Evolutionary conservation across 1,140 invertebrate genomes (phyloP), one percentile per base, ranked within the genome.

Genomic region (Drosophila novamexicana): DNA sequence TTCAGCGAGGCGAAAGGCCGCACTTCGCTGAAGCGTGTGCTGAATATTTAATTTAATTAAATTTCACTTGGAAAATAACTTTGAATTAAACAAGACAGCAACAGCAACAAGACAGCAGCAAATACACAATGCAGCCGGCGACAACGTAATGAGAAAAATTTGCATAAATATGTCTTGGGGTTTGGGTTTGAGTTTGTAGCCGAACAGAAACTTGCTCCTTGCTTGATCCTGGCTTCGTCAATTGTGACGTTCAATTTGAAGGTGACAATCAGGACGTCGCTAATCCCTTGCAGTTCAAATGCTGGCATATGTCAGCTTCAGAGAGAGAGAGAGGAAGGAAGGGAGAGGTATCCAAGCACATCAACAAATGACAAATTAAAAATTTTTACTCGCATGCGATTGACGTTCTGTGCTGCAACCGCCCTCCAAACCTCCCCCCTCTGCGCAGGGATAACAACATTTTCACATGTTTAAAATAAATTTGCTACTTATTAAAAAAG

Each of bases 21-120:
- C 75, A 59, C 57, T 53, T 10, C 59, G 45, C 34, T 65, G 64
- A 77, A 47, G 66, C 83, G 88, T 88, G 84, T 84, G 77, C 44
- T 89, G 84, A 89, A 88, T 88, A 90, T 84, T 68, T 90, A 90
- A 90, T 89, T 89, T 89, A 89, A 89, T 89, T 89, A 89, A 89
- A 89, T 89, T 29, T 89, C 85, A 73, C 84, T 81, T 64, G 71
- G 80, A 89, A 89, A 89, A 89, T 89, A 89, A 84, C 84, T 89
- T 89, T 81, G 85, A 64, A 76, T 65, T 71, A 65, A 76, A 66
- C 68, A 76, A 75, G 49, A 72, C 56, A 54, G 54, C 78, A 77
- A 72, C 63, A 66, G 64, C 67, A 73, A 63, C 76, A 54, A 58
- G 29, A 32, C 63, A 61, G 54, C 66, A 66, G 58, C 75, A 66